Percentiles rank a stretch among this genome's conserved stretches.
Evolutionary conservation across 1,140 invertebrate genomes (phyloP).

Genomic region (Drosophila albomicans): DNA sequence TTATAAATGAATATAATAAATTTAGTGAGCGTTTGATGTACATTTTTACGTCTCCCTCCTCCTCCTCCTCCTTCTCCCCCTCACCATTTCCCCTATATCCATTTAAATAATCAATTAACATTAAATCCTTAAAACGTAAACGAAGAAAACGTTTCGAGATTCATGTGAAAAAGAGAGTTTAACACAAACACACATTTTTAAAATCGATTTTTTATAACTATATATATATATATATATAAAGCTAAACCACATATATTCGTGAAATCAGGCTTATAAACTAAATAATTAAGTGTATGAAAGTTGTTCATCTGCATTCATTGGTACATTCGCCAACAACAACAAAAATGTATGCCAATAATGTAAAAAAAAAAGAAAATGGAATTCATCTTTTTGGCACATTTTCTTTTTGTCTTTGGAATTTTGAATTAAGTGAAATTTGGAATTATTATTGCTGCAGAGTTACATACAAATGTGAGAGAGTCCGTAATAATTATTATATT

Average conservation of each 20-base stretch:
- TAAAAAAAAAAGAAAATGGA: not conserved
- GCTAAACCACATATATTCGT: conserved; percentile 23
- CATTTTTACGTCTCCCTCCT: conserved; percentile 62
- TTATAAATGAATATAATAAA: conserved; percentile 82
- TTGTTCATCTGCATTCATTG: conserved; percentile 40
- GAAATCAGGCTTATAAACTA: conserved; percentile 38
- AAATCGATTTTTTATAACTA: conserved; percentile 44
- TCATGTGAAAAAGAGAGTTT: conserved; percentile 47
- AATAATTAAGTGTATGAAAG: conserved; percentile 35
- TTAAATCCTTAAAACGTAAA: conserved; percentile 5
- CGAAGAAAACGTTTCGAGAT: conserved; percentile 46
- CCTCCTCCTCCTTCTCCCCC: not conserved
- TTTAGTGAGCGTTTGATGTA: conserved; percentile 77
- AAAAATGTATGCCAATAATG: conserved; percentile 9
- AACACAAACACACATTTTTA: conserved; percentile 48
- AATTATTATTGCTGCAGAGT: conserved; percentile 9
- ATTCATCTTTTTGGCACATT: conserved; percentile 21
- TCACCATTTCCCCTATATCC: not conserved
- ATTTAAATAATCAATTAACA: conserved; percentile 7
- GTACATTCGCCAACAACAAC: conserved; percentile 1
- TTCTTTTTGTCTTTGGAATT: conserved; percentile 11
- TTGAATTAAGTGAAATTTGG: conserved; percentile 29
- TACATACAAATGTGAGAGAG: conserved; percentile 9
- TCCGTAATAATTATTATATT: conserved; percentile 25
- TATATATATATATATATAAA: conserved; percentile 23